Evolutionary conservation across 2,797 vertebrate genomes (phyloP).

Genomic region (Myripristis murdjan): DNA sequence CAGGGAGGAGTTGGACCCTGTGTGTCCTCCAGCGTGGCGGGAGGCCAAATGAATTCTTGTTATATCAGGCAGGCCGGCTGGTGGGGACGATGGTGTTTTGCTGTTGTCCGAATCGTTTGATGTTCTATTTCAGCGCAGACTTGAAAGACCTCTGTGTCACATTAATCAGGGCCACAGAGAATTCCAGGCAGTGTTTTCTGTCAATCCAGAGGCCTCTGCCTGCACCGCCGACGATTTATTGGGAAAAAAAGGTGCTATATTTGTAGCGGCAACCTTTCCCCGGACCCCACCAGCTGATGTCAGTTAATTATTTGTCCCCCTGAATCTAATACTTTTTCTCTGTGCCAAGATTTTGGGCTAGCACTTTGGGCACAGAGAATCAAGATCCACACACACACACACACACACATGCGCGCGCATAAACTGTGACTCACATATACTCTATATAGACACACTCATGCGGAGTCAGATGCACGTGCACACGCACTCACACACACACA

Average conservation of each 20-base stretch:
- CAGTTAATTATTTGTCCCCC: constrained; percentile 91
- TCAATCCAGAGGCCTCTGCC: constrained; percentile 78
- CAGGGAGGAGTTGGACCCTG: not conserved
- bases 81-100: constrained; percentile 61
- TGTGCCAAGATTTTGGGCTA: constrained; percentile 86
- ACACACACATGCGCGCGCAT: constrained; percentile 14
- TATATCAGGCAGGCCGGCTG: constrained; percentile 32
- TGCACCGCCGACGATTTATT: constrained; percentile 80
- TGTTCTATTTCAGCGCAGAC: constrained; percentile 84
- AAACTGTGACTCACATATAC: not conserved
- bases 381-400: constrained; percentile 63
- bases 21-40: constrained; percentile 25
- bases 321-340: constrained; percentile 89
- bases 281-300: constrained; percentile 85
- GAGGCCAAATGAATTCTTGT: constrained; percentile 15
- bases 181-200: constrained; percentile 79
- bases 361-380: constrained; percentile 75
- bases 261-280: constrained; percentile 87
- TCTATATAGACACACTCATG: constrained; percentile 28
- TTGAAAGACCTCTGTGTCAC: constrained; percentile 84
- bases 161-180: constrained; percentile 82
- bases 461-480: not conserved
- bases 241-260: constrained; percentile 82
- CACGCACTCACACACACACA: constrained; percentile 29
- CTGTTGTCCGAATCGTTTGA: constrained; percentile 75